Evolutionary conservation across 2,113 vertebrate genomes (phyloP), one percentile per base, ranked within the genome.

Genomic region (Serilophus lunatus): DNA sequence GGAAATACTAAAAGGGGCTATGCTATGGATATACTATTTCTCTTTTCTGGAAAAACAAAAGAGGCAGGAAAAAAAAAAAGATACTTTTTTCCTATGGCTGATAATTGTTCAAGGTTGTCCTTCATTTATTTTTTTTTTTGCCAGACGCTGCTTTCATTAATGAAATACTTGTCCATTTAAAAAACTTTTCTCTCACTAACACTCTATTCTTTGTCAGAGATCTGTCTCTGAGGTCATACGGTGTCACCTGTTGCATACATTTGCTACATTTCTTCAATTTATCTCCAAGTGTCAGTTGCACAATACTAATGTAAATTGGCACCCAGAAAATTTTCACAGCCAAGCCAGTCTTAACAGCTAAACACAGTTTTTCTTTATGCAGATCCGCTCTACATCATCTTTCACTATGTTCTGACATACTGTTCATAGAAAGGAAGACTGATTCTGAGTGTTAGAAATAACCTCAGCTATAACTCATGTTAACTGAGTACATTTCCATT

Each of bases 401-500:
- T 65, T 60, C 47, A 8, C 38, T 59, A 1, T 56, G 47, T 57
- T 92, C 76, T 96, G 63, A 56, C 47, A 33, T 68, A 69, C 10
- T 80, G 29, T 74, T 61, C 12, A 0, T 38, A 47, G 66, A 77
- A 87, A 80, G 18, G 29, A 72, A n/a, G 17, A 24, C 3, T 85
- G 42, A 26, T 88, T 68, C 38, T 31, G 38, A 80, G 70, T 63
- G 63, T 47, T 86, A 26, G 50, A 47, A 95, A 83, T 83, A 93
- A 83, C 38, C 40, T 88, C 63, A 95, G 51, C 75, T 97, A 77
- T 75, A 96, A 50, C 59, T 94, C 86, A 95, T 93, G 78, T 88
- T 93, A 97, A 96, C 80, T 82, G 86, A 95, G 92, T 84, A 95
- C 38, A 88, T 94, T 97, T 97, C 69, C 91, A 95, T 96, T 97